Evolutionary conservation across 92 coral and sea anemone genomes (phyloP).

Genomic region (Epizoanthus fatuus): DNA sequence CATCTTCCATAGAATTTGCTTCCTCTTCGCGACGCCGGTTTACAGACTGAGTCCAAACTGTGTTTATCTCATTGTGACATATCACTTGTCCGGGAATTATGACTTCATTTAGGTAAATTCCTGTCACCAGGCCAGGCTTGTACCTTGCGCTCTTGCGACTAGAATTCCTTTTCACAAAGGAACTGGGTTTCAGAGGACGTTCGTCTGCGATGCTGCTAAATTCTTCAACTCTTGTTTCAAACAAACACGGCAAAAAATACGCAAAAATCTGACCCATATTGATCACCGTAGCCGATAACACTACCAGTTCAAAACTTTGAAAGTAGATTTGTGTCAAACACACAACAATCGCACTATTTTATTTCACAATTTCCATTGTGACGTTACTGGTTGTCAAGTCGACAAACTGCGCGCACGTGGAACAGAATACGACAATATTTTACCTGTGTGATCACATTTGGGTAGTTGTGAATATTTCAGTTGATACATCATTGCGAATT

Average conservation of each 20-base stretch:
- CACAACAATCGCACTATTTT: not conserved
- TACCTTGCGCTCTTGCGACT: not conserved
- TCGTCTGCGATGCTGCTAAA: not conserved
- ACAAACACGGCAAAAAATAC: not conserved
- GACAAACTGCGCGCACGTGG: too few species aligned
- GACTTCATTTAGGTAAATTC: not conserved
- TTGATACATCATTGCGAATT: too few species aligned
- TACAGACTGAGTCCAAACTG: too few species aligned
- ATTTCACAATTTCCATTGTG: not conserved
- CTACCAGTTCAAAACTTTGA: not conserved
- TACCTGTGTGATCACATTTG: too few species aligned
- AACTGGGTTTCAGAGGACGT: not conserved
- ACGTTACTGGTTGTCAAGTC: too few species aligned
- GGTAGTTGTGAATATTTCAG: too few species aligned
- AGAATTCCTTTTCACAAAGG: not conserved
- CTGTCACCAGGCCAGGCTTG: not conserved
- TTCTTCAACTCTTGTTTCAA: not conserved
- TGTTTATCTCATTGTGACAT: not conserved
- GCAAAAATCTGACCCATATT: conserved; percentile 3
- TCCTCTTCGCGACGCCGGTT: too few species aligned
- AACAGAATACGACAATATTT: too few species aligned
- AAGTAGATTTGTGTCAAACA: not conserved
- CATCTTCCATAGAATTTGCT: too few species aligned
- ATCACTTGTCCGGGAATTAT: not conserved
- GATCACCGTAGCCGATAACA: not conserved